Evolutionary conservation across 1,140 invertebrate genomes (phyloP).

Genomic region (Vanessa tameamea): DNA sequence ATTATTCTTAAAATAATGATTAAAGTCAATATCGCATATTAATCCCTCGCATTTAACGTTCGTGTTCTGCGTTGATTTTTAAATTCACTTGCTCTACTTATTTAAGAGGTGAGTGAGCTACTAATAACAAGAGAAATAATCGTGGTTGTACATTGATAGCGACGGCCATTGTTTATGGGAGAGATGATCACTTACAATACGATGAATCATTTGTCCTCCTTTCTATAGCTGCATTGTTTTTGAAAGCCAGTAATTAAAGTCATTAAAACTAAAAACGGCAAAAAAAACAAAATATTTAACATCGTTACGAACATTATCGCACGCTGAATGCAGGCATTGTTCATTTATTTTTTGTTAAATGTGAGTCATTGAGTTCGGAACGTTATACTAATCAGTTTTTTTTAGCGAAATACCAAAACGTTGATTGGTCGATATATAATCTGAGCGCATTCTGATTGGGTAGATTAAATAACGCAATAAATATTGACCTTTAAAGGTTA

Average conservation of each 20-base stretch:
- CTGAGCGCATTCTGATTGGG: not conserved
- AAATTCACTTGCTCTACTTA: no score
- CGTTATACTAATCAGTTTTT: not conserved
- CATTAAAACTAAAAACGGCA: not conserved
- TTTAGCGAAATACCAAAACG: constrained; percentile 29
- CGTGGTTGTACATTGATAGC: no score
- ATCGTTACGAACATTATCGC: constrained; percentile 26
- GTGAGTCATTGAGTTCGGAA: constrained; percentile 12
- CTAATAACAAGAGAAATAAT: no score
- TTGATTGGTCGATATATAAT: constrained; percentile 3
- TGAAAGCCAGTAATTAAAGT: not conserved
- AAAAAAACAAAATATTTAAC: constrained; percentile 27
- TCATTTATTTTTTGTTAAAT: constrained; percentile 15
- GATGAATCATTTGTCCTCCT: no score
- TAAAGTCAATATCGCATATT: no score
- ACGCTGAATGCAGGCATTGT: constrained; percentile 15
- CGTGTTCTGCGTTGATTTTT: no score
- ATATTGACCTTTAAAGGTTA: constrained; percentile 21
- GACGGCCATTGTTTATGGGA: no score
- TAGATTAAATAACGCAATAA: not conserved
- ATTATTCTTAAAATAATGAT: no score
- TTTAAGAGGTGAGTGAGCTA: no score
- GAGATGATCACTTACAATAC: no score
- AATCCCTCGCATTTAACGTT: no score
- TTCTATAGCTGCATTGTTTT: no score